Base-by-base conservation (phyloP, 2,888 invertebrate species). In the Thymelicus acteon region DNA sequence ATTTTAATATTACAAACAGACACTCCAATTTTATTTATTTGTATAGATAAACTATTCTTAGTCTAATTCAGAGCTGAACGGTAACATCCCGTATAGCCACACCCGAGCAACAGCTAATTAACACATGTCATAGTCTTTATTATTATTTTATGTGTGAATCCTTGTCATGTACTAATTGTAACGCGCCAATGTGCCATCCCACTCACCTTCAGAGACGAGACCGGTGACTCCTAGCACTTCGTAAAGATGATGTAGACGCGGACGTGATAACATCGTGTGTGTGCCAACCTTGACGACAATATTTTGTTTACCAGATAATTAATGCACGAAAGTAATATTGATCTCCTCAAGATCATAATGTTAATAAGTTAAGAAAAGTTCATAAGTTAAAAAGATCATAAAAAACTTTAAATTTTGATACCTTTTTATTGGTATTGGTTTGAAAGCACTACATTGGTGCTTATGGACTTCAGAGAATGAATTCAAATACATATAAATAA, bases 101-200 rank as follows among this genome's bases (percentile, higher is more conserved):
- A 48, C 2, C 12, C 48, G 10, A 13, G 0, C 13, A 13, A 31
- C 5, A 31, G 31, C 13, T 13, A 10, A 48, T 13, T 10, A 48
- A 48, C 13, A 13, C n/a, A 13, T 48, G 10, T 13, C 15, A 13
- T 6, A 52, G 24, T 12, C 54, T 24, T 54, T 8, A 24, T 54
- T 54, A 24, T 19, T 54, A 54, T 54, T 10, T 24, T 54, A 19
- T 54, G 52, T 24, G 24, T 54, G 24, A 54, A 54, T 54, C 54
- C 24, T 24, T 24, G 24, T 54, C 54, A 24, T 24, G 7, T 31
- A 31, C 54, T 54, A 54, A 54, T 54, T 52, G 10, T 54, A 54
- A 3, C 12, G 12, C 10, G 4, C 44, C 12, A 10, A 8, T 10
- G 54, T 24, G 6, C 7, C n/a, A 15, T 19, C 15, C 49, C 24